A percentile compares a stretch with the other conserved stretches of the same genome.
These are phyloP conservation scores for Himalopsyche japonica DNA, from an alignment of 2,888 invertebrate genomes.

Conservation along the genomic window DNA sequence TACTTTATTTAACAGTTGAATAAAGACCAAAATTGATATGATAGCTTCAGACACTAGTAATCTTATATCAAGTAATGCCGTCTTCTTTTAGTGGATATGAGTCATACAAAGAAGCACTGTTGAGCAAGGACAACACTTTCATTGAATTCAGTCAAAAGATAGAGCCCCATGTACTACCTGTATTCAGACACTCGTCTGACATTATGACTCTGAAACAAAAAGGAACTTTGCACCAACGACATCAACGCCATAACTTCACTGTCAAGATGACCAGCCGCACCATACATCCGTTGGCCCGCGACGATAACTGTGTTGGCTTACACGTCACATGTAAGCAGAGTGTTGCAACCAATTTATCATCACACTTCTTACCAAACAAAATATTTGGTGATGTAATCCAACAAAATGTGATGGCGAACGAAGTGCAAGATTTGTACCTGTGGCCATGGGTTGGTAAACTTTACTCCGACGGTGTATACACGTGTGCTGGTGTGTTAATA, in stretches of 20 bases:
- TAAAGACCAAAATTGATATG: not conserved
- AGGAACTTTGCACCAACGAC: not conserved
- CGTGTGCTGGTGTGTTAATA: slow-evolving; percentile 71
- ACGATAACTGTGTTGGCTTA: slow-evolving; percentile 53
- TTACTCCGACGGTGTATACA: slow-evolving; percentile 69
- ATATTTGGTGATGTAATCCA: not conserved
- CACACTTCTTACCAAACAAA: slow-evolving; percentile 35
- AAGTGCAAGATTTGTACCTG: slow-evolving; percentile 48
- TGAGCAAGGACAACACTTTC: not conserved
- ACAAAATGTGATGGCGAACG: slow-evolving; percentile 39
- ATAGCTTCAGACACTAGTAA: not conserved
- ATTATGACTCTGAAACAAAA: not conserved
- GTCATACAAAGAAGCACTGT: not conserved
- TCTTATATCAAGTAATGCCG: not conserved
- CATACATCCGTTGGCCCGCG: not conserved
- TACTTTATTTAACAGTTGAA: not conserved
- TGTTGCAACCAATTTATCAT: slow-evolving; percentile 48
- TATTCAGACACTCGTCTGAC: not conserved
- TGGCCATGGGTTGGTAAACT: slow-evolving; percentile 79
- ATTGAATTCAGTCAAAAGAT: not conserved
- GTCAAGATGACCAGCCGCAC: not conserved
- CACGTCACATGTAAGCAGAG: slow-evolving; percentile 60
- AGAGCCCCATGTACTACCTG: not conserved
- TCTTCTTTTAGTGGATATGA: not conserved
- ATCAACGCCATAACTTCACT: not conserved